A percentile compares a stretch with the other conserved stretches of the same genome.
Conservation (phyloP, 2,113 vertebrate species). For the Crotalus tigris region DNA sequence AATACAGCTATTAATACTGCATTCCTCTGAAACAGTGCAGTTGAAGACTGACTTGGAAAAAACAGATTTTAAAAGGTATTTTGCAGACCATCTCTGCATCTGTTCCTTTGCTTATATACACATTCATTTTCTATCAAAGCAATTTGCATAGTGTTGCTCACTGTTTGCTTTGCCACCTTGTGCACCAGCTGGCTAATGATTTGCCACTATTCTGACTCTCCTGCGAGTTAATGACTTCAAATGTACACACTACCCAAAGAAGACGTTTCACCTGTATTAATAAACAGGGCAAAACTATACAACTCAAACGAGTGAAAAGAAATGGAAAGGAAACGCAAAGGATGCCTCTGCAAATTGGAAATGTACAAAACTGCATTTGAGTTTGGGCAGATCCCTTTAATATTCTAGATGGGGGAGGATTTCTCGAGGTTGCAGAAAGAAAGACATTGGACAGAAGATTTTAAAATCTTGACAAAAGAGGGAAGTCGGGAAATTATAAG, state of each 20-base stretch:
- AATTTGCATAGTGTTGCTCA: not conserved
- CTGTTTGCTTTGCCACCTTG: not conserved
- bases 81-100: not conserved
- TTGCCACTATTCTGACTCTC: not conserved
- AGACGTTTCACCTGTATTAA: not conserved
- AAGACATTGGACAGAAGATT: not conserved
- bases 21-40: not conserved
- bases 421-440: not conserved
- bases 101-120: not conserved
- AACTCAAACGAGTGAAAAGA: not conserved
- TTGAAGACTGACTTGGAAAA: not conserved
- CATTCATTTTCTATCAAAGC: not conserved
- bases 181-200: not conserved
- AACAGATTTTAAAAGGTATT: no score
- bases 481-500: not conserved
- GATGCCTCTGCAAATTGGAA: not conserved
- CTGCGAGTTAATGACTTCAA: not conserved
- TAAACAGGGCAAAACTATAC: not conserved
- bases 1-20: not conserved
- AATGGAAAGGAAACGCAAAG: not conserved
- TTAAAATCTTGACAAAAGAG: not conserved
- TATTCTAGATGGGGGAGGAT: not conserved
- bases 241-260: not conserved
- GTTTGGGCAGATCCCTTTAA: not conserved
- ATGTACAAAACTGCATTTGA: not conserved